Evolutionary conservation across 2,113 vertebrate species (phyloP).

Genomic region (Amblyopsis rosae): DNA sequence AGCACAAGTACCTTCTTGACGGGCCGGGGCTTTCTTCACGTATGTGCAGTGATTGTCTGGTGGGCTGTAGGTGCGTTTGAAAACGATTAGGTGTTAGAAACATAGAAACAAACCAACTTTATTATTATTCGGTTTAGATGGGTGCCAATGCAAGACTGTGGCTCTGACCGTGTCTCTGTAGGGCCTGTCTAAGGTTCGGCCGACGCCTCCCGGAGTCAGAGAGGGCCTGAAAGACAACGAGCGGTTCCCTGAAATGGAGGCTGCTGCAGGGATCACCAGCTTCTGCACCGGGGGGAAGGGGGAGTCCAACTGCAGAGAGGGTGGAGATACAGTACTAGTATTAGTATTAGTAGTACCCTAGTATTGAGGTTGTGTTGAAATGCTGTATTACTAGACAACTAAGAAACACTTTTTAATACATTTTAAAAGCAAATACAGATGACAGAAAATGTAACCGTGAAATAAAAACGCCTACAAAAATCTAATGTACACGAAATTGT

Average conservation of each 20-base stretch:
- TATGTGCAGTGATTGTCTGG: conserved; percentile 74
- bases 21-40: conserved; percentile 69
- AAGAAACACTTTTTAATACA: too few species aligned
- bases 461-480: not conserved
- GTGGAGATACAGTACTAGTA: not conserved
- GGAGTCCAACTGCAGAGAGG: conserved; percentile 78
- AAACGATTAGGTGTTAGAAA: not conserved
- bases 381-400: too few species aligned
- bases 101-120: not conserved
- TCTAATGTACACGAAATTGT: not conserved
- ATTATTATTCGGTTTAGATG: not conserved
- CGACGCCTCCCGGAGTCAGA: conserved; percentile 79
- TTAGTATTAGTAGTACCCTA: too few species aligned
- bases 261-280: conserved; percentile 82
- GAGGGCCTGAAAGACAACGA: conserved; percentile 90
- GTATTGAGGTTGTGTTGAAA: too few species aligned
- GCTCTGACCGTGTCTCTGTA: conserved; percentile 62
- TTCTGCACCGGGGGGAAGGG: conserved; percentile 87
- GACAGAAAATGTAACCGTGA: not conserved
- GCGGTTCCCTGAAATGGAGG: conserved; percentile 77
- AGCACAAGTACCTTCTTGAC: conserved; percentile 80
- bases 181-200: conserved; percentile 74
- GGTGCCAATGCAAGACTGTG: not conserved
- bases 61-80: conserved; percentile 64
- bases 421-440: not conserved